Evolutionary conservation across 2,113 vertebrate species (phyloP), one percentile per base, ranked within the genome.

Genomic region (Gorsachius goisagi): DNA sequence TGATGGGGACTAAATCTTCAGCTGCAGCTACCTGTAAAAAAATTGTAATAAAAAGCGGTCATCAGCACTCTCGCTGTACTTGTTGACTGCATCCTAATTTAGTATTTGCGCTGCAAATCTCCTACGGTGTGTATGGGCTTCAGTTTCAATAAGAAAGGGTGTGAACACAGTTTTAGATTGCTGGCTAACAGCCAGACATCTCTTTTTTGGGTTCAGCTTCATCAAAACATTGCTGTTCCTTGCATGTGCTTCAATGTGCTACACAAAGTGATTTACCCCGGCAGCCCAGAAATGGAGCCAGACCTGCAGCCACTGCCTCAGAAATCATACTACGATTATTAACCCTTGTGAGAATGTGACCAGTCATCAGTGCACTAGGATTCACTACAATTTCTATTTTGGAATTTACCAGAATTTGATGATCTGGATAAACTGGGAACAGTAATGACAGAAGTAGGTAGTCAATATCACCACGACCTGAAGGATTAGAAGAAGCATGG

Each of bases 31-130:
- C 49, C 39, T 82, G n/a, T 56, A 53, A 75, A 91, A 84, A 81
- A 71, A 4, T 0, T 35, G 27, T 12, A 75, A 64, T 56, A 49
- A 87, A 87, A 87, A 24, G 14, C 0, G 15, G 18, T 84, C 68
- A 75, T 74, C 28, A 56, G 9, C 63, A 71, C 41, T 53, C 22
- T 45, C 55, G 52, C 23, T 0, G 0, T 50, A 80, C 12, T 11
- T 67, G 45, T 37, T 90, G 45, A 66, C n/a, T 86, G 52, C 23
- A 85, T 66, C 9, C 17, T 23, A 47, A 62, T 60, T 83, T 41
- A 66, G 16, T 33, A 62, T 32, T 58, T 64, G 20, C 49, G 85
- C 63, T 83, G 32, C 24, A 86, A 32, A 90, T 88, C 18, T 88
- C 50, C 59, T 62, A 12, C 0, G 0, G 2, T 37, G 28, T 66